Percentiles rank a stretch among this genome's conserved stretches.
These are phyloP conservation scores for Gouania willdenowi DNA, from an alignment of 2,797 vertebrate species.

Conservation along the genomic window DNA sequence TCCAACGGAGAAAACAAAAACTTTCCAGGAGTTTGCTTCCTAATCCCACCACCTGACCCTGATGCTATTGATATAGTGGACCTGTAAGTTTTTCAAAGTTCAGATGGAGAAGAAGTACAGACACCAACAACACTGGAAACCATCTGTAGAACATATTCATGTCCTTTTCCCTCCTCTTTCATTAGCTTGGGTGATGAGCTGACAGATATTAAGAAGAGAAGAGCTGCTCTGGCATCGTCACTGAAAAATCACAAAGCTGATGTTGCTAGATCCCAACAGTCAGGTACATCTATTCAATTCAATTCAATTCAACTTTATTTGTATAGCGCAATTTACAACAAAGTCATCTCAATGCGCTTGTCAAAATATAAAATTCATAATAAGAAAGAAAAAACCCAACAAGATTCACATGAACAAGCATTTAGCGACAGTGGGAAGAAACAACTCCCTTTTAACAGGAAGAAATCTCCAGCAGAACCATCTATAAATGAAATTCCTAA, in stretches of 20 bases:
- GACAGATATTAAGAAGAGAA: slow-evolving; percentile 80
- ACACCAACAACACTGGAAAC: too few relatives aligned
- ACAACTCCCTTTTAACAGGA: too few relatives aligned
- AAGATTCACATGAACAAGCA: too few relatives aligned
- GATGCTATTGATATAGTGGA: slow-evolving; percentile 82
- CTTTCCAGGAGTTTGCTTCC: slow-evolving; percentile 87
- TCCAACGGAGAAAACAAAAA: slow-evolving; percentile 66
- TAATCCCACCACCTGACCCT: slow-evolving; percentile 84
- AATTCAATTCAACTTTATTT: too few relatives aligned
- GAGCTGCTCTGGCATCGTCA: slow-evolving; percentile 61
- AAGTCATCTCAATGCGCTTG: too few relatives aligned
- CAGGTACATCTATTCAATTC: too few relatives aligned
- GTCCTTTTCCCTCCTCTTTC: not conserved
- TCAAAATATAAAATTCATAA: too few relatives aligned
- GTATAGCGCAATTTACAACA: too few relatives aligned
- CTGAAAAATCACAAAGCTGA: slow-evolving; percentile 72
- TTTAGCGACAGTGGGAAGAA: too few relatives aligned
- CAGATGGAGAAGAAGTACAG: too few relatives aligned
- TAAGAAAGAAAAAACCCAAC: too few relatives aligned
- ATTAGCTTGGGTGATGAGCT: slow-evolving; percentile 84
- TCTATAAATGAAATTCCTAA: not conserved
- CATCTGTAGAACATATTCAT: not conserved
- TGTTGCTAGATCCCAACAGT: slow-evolving; percentile 28
- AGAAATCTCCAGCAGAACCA: too few relatives aligned
- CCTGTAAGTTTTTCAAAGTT: slow-evolving; percentile 67